These are phyloP conservation scores for Plutomurus gul DNA, from an alignment of 1,140 invertebrate species.

Conservation along the genomic window DNA sequence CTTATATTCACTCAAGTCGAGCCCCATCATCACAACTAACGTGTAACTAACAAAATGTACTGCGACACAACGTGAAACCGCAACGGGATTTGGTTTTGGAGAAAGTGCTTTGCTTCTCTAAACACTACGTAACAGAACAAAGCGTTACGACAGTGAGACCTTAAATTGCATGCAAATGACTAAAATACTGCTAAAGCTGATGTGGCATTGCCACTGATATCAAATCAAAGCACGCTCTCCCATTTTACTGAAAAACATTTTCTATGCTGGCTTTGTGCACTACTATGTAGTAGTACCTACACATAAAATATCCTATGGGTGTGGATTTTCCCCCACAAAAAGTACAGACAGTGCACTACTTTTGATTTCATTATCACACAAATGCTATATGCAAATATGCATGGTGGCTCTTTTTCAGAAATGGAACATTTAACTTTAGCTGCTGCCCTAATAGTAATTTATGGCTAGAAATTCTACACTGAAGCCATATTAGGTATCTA, in stretches of 20 bases:
- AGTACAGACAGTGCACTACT: too few relatives aligned
- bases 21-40: neutral
- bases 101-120: neutral
- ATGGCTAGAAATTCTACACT: too few relatives aligned
- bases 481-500: too few relatives aligned
- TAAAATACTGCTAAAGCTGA: neutral
- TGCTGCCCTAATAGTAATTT: too few relatives aligned
- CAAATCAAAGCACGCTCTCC: neutral
- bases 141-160: neutral
- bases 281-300: neutral
- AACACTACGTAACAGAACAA: constrained; percentile 4
- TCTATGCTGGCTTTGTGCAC: neutral
- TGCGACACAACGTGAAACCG: constrained; percentile 27
- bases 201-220: neutral
- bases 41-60: constrained; percentile 1
- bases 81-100: neutral
- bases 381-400: too few relatives aligned
- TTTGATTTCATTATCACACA: too few relatives aligned
- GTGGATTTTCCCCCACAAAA: too few relatives aligned
- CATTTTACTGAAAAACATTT: neutral
- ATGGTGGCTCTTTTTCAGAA: too few relatives aligned
- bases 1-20: neutral
- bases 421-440: too few relatives aligned
- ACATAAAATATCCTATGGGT: neutral
- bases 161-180: constrained; percentile 20